phyloP scores from a whole-genome alignment of 2,888 invertebrate genomes.

The Vesta saturnalis region DNA sequence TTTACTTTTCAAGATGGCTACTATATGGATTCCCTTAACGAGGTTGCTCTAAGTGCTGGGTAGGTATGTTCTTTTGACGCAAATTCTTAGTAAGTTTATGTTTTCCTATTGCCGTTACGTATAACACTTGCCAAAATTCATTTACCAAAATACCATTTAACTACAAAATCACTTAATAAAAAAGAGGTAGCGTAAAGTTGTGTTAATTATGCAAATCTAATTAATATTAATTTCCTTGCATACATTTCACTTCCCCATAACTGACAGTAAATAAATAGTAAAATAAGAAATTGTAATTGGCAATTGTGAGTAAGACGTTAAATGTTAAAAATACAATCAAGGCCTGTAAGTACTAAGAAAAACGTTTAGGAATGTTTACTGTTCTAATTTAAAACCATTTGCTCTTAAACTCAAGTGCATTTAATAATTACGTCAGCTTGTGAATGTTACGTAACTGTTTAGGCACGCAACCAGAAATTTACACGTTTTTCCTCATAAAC shows the following conservation, averaged over 20 bases:
- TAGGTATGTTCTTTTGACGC: conserved; percentile 41
- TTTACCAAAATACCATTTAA: too few species aligned
- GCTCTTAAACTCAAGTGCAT: conserved; percentile 2
- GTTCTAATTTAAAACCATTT: conserved; percentile 13
- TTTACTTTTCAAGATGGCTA: conserved; percentile 40
- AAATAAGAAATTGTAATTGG: conserved; percentile 3
- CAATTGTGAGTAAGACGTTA: background rate
- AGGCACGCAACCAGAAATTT: background rate
- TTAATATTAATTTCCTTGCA: background rate
- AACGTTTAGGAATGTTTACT: conserved; percentile 1
- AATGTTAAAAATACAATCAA: conserved; percentile 9
- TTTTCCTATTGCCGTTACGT: conserved; percentile 15
- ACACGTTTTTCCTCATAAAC: background rate
- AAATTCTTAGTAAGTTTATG: conserved; percentile 28
- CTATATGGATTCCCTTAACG: conserved; percentile 43
- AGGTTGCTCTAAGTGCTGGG: conserved; percentile 42
- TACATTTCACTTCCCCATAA: background rate
- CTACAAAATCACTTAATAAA: too few species aligned
- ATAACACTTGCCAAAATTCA: too few species aligned
- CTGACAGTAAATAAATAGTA: background rate
- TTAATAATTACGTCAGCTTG: background rate
- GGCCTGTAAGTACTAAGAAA: conserved; percentile 4
- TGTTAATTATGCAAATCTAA: background rate
- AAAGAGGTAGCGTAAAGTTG: too few species aligned
- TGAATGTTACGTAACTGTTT: background rate